A percentile compares a stretch with the other conserved stretches of the same genome.
phyloP scores from a whole-genome alignment of 1,140 invertebrate species.

The Trypoxylus dichotomus region DNA sequence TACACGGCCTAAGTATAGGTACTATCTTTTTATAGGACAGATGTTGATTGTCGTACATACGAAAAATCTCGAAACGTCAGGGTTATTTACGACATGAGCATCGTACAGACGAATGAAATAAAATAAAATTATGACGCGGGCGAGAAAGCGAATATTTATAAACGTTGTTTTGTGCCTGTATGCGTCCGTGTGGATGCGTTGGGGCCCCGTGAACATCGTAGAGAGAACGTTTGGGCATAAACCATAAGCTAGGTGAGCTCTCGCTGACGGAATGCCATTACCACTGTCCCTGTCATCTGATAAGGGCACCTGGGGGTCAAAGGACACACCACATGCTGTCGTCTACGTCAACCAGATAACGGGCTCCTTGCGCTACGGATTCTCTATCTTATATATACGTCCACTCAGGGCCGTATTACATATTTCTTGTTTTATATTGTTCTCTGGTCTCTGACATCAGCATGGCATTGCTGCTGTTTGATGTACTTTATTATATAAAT shows the following conservation, averaged over 20 bases:
- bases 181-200: not conserved
- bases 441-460: not conserved
- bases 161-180: slow-evolving; percentile 10
- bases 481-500: no score
- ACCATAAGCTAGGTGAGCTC: slow-evolving; percentile 27
- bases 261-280: slow-evolving; percentile 32
- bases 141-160: slow-evolving; percentile 23
- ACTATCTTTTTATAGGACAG: slow-evolving; percentile 1
- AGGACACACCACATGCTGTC: slow-evolving; percentile 30
- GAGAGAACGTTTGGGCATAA: slow-evolving; percentile 30
- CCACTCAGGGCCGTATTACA: not conserved
- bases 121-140: slow-evolving; percentile 33
- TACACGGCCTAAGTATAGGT: not conserved
- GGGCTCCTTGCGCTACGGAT: slow-evolving; percentile 17
- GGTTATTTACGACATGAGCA: slow-evolving; percentile 16
- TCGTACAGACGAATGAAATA: slow-evolving; percentile 30
- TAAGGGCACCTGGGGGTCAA: slow-evolving; percentile 32
- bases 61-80: slow-evolving; percentile 12
- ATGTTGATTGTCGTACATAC: not conserved
- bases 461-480: not conserved
- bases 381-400: not conserved
- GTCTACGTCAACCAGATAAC: slow-evolving; percentile 22
- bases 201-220: not conserved
- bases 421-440: not conserved
- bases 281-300: slow-evolving; percentile 32